Conservation (phyloP, 1,140 invertebrate species). For the Pseudoatta argentina region DNA sequence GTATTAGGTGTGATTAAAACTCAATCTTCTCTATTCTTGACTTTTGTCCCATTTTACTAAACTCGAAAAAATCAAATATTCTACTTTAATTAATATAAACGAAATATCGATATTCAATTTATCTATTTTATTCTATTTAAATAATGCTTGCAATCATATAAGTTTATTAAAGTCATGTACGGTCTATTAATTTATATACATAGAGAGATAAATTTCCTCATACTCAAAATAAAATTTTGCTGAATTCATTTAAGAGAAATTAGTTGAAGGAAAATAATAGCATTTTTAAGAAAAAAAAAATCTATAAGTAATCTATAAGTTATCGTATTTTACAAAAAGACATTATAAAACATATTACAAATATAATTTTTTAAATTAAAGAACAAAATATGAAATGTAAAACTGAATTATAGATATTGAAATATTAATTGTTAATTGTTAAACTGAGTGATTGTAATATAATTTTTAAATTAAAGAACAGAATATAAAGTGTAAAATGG, state of each 20-base stretch:
- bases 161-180: conserved; percentile 16
- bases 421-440: too few species aligned
- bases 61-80: conserved; percentile 51
- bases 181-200: not conserved
- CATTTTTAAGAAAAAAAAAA: too few species aligned
- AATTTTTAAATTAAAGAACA: not conserved
- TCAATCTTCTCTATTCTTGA: not conserved
- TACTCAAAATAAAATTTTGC: not conserved
- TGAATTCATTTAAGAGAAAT: not conserved
- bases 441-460: too few species aligned
- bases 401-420: too few species aligned
- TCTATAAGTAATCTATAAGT: not conserved
- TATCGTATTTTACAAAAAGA: not conserved
- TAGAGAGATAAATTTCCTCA: not conserved
- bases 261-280: not conserved
- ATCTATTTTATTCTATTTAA: conserved; percentile 55
- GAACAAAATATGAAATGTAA: not conserved
- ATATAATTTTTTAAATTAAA: not conserved
- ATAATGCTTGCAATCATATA: not conserved
- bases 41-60: conserved; percentile 31
- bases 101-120: conserved; percentile 27
- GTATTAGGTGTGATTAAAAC: not conserved
- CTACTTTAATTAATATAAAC: conserved; percentile 29
- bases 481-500: not conserved
- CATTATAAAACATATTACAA: not conserved